Evolutionary conservation across 2,888 invertebrate genomes (phyloP), one percentile per base, ranked within the genome.

Genomic region (Tetragonisca angustula): DNA sequence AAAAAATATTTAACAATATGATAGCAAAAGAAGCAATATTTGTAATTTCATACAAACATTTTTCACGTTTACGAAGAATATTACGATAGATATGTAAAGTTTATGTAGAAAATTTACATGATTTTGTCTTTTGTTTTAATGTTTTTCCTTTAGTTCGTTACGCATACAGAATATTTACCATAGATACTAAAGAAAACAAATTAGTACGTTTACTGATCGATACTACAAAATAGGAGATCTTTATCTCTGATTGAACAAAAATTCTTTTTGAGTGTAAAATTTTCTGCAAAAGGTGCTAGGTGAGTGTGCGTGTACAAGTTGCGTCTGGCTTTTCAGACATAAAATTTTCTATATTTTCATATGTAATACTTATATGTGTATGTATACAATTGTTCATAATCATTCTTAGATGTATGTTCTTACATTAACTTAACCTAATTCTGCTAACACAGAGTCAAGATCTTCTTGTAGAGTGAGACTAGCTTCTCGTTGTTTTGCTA

Each of bases 361-460:
- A 86, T 83, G 79, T 89, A 85, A 87, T 89, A 87, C 84, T 77
- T 86, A 87, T 87, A 84, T 88, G 78, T 85, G 79, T 85, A 87
- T 78, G 89, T 87, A 85, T 88, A 88, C 89, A 90, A 85, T 88
- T 79, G 61, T 87, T 72, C 84, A 81, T 79, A 75, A 62, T 81
- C 72, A 85, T 76, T 79, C 67, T 72, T 75, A 50, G 52, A 67
- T 70, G 59, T 19, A 17, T 65, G 56, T 36, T 59, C 75, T 83
- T 75, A 84, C 36, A 73, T 73, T 75, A 83, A 76, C 78, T 87
- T 96, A 98, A 91, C 98, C 97, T 92, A 98, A 95, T 95, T 98
- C 98, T 59, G 97, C 97, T 85, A 98, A 96, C 36, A 98, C 97
- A 6, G 98, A 97, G 94, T 98, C 98, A 83, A 98, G 95, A 94